Evolutionary conservation across 2,113 vertebrate genomes (phyloP), one percentile per base, ranked within the genome.

Genomic region (Dendropsophus ebraccatus): DNA sequence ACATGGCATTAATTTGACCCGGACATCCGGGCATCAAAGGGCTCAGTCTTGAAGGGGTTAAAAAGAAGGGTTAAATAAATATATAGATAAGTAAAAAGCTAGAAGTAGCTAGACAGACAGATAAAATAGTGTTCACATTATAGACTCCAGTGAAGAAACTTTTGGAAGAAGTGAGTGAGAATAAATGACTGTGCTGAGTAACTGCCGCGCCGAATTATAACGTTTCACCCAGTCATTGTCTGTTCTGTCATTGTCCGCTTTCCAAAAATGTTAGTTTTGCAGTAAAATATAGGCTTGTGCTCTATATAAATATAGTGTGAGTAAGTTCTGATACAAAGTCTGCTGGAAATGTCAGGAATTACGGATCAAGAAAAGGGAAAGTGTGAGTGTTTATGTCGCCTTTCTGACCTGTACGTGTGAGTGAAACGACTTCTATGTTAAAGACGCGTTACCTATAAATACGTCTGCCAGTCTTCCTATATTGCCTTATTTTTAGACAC

Each of bases 281-380:
- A 37, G 32, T n/a, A 45, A 45, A 47, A 2, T 37, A 73, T 23
- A 73, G 21, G 70, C 70, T 11, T 17, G 70, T 73, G 45, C 21
- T 23, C 7, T 14, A 45, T 73, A 73, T 73, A 45, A 73, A 73
- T 47, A 45, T n/a, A 73, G 70, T 60, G 45, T 73, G 70, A 73
- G 70, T 73, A 73, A 73, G 19, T 5, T n/a, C 70, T 73, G 70
- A 73, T 73, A 45, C 70, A 73, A 73, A 73, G 70, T 73, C 70
- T 73, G 70, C 70, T 45, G 41, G 30, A 73, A 73, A 73, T 45
- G 37, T 73, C 70, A 73, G 70, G 41, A 45, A 73, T 73, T 37
- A 73, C 35, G 13, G 21, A 73, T 45, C 70, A 45, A 45, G 28
- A 45, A 17, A 45, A 47, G 35, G 69, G 16, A n/a, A n/a, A 47